Base-by-base conservation (phyloP, 1,140 invertebrate species). In the Drosophila sucinea region DNA sequence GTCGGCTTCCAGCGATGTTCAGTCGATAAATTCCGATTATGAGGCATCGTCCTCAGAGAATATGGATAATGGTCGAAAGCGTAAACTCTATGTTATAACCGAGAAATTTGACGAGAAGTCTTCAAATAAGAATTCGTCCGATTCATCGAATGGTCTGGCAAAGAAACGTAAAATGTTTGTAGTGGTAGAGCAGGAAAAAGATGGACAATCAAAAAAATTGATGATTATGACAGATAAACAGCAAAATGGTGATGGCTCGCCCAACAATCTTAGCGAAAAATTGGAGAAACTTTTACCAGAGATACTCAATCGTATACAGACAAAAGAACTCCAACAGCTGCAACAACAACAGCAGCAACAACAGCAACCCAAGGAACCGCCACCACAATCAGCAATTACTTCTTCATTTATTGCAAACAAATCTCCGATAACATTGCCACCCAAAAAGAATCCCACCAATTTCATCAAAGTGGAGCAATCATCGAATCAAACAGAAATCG, bases 391-490 rank as follows among this genome's bases (percentile, higher is more conserved):
- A 35, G 55, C 47, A 61, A 72, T 17, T 1, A 73, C 66, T 29
- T 29, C 62, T 4, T 71, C 71, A 25, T 51, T 47, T 1, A 17
- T 55, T 11, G 38, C 33, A 2, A 69, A 56, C 6, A 81, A 74
- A 11, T 73, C 81, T 4, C 85, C 77, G 29, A 90, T 91, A 35
- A 91, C 90, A 7, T 60, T 91, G 71, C 90, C 90, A 63, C 90
- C 90, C 32, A 91, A 91, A 69, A 91, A 91, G 75, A 91, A 91
- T 78, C 90, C 81, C 35, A 91, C 84, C 0, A 87, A 87, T 60
- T 87, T 87, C 63, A 68, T 80, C 7, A 90, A 91, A 68, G 3
- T 27, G 23, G 72, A 0, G 64, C 69, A 38, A 47, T 60, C 30
- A 8, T 54, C 29, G 32, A 61, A 55, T 33, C 69, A 64, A 10